These are phyloP conservation scores for Penaeus indicus DNA, from an alignment of 1,140 invertebrate genomes.

Conservation along the genomic window DNA sequence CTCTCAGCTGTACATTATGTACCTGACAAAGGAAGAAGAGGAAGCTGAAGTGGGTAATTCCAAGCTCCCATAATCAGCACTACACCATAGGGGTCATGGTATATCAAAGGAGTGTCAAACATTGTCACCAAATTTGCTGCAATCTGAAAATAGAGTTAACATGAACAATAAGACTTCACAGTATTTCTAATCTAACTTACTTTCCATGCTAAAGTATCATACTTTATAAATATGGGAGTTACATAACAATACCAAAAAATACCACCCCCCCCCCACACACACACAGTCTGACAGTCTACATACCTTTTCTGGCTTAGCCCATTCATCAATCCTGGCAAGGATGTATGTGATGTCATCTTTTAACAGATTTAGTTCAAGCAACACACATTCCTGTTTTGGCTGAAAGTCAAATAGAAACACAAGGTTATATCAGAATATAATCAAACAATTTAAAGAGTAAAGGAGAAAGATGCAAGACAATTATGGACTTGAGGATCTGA, in stretches of 20 bases:
- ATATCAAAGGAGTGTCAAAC: constrained; percentile 72
- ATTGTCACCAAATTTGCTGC: constrained; percentile 63
- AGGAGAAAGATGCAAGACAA: too few species aligned
- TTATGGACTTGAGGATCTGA: too few species aligned
- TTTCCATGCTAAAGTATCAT: too few species aligned
- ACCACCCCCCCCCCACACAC: not conserved
- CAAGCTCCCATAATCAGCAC: constrained; percentile 93
- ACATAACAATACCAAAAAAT: constrained; percentile 5
- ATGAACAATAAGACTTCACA: not conserved
- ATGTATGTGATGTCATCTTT: constrained; percentile 66
- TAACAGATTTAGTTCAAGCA: constrained; percentile 66
- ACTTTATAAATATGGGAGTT: constrained; percentile 11
- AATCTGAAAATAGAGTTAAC: constrained; percentile 68
- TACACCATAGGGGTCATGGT: constrained; percentile 84
- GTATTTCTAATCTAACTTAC: too few species aligned
- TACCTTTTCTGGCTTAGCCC: constrained; percentile 52
- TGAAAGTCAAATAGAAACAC: constrained; percentile 20
- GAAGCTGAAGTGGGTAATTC: constrained; percentile 96
- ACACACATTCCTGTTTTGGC: constrained; percentile 66
- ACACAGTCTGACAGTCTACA: not conserved
- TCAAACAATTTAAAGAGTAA: too few species aligned
- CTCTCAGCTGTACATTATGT: too few species aligned
- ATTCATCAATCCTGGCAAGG: constrained; percentile 64
- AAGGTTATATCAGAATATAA: not conserved
- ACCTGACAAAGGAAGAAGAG: constrained; percentile 79